phyloP scores from a whole-genome alignment of 2,797 vertebrate genomes.

The Oreochromis mossambicus region DNA sequence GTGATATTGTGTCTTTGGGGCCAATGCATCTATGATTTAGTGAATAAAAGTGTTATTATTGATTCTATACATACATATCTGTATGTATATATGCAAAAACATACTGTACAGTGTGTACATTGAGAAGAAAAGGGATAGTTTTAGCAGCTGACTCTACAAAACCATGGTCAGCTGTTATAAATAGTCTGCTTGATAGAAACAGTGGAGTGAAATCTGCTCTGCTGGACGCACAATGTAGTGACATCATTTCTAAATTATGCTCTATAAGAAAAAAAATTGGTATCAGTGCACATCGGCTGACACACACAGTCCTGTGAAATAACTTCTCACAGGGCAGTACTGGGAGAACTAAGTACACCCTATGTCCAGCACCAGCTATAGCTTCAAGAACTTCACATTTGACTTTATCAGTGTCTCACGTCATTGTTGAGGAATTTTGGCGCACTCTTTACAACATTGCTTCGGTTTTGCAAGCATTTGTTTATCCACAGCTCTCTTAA shows the following conservation, averaged over 20 bases:
- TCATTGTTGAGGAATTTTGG: background rate
- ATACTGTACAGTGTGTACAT: background rate
- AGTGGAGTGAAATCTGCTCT: background rate
- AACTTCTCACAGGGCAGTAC: background rate
- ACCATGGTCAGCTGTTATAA: background rate
- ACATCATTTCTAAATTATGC: background rate
- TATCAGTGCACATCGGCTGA: background rate
- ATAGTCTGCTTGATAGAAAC: background rate
- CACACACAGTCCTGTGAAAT: background rate
- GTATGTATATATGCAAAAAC: background rate
- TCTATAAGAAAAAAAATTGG: background rate
- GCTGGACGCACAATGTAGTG: background rate
- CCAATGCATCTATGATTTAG: background rate
- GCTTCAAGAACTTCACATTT: background rate
- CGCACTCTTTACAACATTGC: background rate
- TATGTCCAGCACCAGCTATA: background rate
- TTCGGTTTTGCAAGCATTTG: background rate
- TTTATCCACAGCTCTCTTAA: background rate
- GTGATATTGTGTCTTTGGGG: background rate
- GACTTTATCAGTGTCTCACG: background rate
- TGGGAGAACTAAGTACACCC: background rate
- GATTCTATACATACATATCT: background rate
- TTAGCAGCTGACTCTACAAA: background rate
- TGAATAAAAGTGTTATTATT: background rate
- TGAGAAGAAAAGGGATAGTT: background rate